Percentiles rank a stretch among this genome's conserved stretches.
Conservation (phyloP, 2,888 invertebrate genomes). For the Phalera bucephala region DNA sequence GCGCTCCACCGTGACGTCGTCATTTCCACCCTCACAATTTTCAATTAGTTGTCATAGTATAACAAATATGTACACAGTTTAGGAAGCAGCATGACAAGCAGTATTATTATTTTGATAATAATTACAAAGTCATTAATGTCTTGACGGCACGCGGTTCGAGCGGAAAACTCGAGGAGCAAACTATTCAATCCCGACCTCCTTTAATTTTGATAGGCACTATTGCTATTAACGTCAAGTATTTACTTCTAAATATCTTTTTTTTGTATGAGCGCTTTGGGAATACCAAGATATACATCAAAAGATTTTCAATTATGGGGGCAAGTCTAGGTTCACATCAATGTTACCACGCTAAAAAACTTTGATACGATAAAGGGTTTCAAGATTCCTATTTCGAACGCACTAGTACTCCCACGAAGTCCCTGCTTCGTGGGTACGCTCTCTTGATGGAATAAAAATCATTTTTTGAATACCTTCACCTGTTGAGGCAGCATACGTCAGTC, state of each 20-base stretch:
- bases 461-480: too few species aligned
- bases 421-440: too few species aligned
- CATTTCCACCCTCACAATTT: constrained; percentile 28
- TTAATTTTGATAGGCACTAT: constrained; percentile 19
- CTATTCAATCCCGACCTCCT: constrained; percentile 15
- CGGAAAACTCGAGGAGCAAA: constrained; percentile 30
- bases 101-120: constrained; percentile 37
- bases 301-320: too few species aligned
- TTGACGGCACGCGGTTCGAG: constrained; percentile 28
- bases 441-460: too few species aligned
- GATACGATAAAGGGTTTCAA: too few species aligned
- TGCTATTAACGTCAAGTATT: constrained; percentile 1
- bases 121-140: constrained; percentile 42
- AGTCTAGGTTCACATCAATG: too few species aligned
- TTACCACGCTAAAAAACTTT: too few species aligned
- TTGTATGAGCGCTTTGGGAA: too few species aligned
- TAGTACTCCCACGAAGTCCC: too few species aligned
- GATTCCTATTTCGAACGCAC: too few species aligned
- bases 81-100: constrained; percentile 30
- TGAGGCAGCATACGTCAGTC: too few species aligned
- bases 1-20: constrained; percentile 23
- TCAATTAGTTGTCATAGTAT: constrained; percentile 27
- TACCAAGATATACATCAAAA: too few species aligned
- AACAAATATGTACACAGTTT: constrained; percentile 35
- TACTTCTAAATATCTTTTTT: not conserved